phyloP scores from a whole-genome alignment of 2,888 invertebrate genomes.

The Thymelicus sylvestris region DNA sequence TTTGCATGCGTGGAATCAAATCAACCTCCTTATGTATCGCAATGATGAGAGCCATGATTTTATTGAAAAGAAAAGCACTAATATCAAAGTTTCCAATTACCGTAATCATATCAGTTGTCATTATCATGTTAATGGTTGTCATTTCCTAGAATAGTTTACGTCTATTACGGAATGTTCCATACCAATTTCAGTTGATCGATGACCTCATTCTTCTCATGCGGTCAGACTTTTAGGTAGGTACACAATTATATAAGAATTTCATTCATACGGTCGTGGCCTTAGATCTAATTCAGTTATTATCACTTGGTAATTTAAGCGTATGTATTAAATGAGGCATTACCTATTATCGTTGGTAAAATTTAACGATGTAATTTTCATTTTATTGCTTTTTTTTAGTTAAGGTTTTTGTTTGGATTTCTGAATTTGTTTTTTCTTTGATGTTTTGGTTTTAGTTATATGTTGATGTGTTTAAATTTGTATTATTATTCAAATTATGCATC shows the following conservation, averaged over 20 bases:
- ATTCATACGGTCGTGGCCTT: constrained; percentile 56
- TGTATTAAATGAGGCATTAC: constrained; percentile 5
- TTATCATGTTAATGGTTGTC: not conserved
- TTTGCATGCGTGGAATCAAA: too few species aligned
- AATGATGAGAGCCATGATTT: too few species aligned
- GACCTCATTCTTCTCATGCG: constrained; percentile 39
- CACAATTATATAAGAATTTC: constrained; percentile 48
- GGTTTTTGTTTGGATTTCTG: not conserved
- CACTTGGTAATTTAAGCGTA: constrained; percentile 45
- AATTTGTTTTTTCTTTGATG: not conserved
- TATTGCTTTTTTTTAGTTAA: not conserved
- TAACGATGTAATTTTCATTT: not conserved
- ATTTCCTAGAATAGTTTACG: constrained; percentile 8
- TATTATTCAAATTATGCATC: too few species aligned
- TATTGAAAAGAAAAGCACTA: not conserved
- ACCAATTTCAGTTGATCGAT: constrained; percentile 15
- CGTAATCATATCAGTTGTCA: not conserved
- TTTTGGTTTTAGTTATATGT: not conserved
- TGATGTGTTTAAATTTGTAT: too few species aligned
- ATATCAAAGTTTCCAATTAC: not conserved
- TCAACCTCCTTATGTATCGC: too few species aligned
- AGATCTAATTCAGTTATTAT: constrained; percentile 57
- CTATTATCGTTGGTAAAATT: not conserved
- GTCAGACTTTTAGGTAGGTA: constrained; percentile 51
- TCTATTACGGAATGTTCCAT: not conserved